Conservation (phyloP, 2,113 vertebrate genomes). For the Indri indri region DNA sequence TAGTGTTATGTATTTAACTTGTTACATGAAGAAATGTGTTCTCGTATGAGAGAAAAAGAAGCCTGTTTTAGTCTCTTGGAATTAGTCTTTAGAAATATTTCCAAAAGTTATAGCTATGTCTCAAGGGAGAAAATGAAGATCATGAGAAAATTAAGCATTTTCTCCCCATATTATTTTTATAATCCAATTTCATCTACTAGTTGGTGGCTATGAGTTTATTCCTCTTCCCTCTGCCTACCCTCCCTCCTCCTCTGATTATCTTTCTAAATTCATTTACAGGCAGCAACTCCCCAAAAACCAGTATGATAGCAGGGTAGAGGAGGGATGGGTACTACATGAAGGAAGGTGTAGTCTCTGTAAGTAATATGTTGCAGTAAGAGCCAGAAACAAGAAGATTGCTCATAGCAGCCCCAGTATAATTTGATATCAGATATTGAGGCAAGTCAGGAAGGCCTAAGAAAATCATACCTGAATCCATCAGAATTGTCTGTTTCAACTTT, state of each 20-base stretch:
- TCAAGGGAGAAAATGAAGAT: neutral
- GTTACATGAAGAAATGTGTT: constrained; percentile 31
- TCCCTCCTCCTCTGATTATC: neutral
- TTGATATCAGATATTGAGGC: neutral
- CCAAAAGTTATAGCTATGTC: constrained; percentile 22
- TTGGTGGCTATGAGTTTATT: neutral
- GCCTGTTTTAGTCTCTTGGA: neutral
- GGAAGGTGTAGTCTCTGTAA: neutral
- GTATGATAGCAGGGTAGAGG: neutral
- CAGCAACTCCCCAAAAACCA: neutral
- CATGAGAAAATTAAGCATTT: neutral
- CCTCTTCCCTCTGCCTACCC: neutral
- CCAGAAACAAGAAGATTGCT: neutral
- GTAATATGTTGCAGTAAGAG: neutral
- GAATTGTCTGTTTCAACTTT: neutral
- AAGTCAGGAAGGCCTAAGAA: neutral
- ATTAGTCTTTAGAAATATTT: neutral
- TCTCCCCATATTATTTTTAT: neutral
- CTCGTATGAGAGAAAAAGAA: neutral
- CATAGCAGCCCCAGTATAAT: fast-evolving
- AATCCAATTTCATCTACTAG: neutral
- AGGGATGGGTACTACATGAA: too few species aligned
- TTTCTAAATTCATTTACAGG: neutral
- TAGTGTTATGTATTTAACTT: constrained; percentile 52
- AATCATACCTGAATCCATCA: neutral